Base-by-base conservation (phyloP, 2,888 invertebrate species). In the Pterostichus niger region DNA sequence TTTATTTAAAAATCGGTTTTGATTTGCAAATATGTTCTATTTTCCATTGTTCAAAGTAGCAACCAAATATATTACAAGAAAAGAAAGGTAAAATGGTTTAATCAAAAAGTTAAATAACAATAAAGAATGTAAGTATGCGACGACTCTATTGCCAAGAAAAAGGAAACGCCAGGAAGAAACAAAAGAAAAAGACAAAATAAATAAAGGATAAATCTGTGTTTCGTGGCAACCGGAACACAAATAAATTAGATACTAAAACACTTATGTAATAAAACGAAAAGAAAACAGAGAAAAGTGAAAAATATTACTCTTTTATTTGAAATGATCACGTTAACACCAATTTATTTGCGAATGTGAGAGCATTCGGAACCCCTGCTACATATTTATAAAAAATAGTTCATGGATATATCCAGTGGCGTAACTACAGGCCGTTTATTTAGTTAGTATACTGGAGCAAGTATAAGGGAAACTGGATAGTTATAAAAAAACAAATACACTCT, bases 171-270 rank as follows among this genome's bases (percentile, higher is more conserved):
- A 10, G 5, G 35, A 64, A 64, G 31, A 7, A 24, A 64, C 33
- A n/a, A 64, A 35, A n/a, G 31, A 44, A 71, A 44, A 46, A 13
- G 44, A 13, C 13, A 44, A 71, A 71, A 71, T 71, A 71, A 71
- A 71, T 71, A 71, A 71, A 71, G 68, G 17, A 71, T 71, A 71
- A 71, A 71, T 71, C 68, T 71, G 68, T 71, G 68, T 71, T 71
- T 71, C 44, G 15, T 71, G 68, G 68, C 68, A 71, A 71, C 68
- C 68, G 68, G 68, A 71, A 71, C 68, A 71, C 68, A 71, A 71
- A 71, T 71, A 71, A 71, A 71, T 71, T 71, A 71, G 68, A 71
- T 71, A 71, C 68, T 71, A 71, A 71, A 71, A 71, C 68, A 71
- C 68, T 71, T 71, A 71, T 71, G 68, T 71, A 44, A 71, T 71